phyloP scores from a whole-genome alignment of 2,797 vertebrate genomes.

The Cyprinella venusta region DNA sequence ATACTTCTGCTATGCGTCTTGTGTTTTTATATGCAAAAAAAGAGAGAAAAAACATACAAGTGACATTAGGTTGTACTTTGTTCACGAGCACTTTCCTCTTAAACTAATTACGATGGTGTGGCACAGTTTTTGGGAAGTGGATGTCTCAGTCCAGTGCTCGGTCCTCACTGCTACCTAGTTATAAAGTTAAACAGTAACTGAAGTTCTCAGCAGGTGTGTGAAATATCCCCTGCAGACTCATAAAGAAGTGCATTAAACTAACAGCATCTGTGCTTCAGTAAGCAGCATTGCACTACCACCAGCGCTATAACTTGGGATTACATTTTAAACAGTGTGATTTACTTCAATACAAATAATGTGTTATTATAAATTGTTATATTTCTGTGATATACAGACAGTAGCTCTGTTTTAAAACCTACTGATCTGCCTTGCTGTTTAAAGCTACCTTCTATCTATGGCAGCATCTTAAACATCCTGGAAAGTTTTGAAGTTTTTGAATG shows the following conservation, averaged over 20 bases:
- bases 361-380: neutral
- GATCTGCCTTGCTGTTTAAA: neutral
- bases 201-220: constrained; percentile 41
- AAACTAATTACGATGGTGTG: neutral
- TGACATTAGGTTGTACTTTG: neutral
- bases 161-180: neutral
- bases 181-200: constrained; percentile 51
- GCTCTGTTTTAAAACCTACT: neutral
- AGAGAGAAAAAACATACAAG: neutral
- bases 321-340: neutral
- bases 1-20: too few species aligned
- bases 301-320: neutral
- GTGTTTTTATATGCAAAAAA: neutral
- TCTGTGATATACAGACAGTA: neutral
- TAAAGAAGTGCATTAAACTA: neutral
- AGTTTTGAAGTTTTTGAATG: too few species aligned
- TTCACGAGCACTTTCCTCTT: neutral
- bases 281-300: neutral
- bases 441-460: neutral
- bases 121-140: neutral
- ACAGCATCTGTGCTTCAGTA: neutral
- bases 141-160: constrained; percentile 4
- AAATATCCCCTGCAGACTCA: constrained; percentile 25
- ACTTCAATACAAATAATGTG: neutral
- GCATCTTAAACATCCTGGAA: neutral